These are phyloP conservation scores for Alethe castanea DNA, from an alignment of 2,113 vertebrate genomes.

Conservation along the genomic window DNA sequence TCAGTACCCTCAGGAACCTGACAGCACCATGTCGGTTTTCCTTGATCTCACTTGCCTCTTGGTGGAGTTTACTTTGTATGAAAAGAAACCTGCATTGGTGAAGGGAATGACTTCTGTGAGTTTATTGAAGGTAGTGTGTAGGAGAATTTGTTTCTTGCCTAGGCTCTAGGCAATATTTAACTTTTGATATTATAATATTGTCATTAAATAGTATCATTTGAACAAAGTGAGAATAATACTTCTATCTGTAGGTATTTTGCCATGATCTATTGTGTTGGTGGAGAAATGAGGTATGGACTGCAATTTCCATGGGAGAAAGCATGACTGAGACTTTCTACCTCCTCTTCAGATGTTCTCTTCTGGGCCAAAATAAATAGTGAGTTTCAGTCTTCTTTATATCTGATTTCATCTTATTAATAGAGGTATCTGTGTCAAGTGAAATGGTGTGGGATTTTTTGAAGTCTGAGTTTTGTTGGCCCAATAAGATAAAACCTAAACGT, in stretches of 20 bases:
- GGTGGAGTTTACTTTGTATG: neutral
- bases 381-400: neutral
- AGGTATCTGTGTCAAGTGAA: neutral
- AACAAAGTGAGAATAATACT: neutral
- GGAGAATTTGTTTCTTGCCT: neutral
- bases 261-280: accelerated
- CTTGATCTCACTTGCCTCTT: neutral
- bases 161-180: neutral
- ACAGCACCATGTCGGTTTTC: neutral
- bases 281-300: neutral
- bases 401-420: neutral
- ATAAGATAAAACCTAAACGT: neutral
- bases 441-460: neutral
- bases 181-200: neutral
- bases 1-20: neutral
- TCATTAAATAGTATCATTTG: neutral
- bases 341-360: neutral
- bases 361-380: neutral
- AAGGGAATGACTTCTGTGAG: neutral
- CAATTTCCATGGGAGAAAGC: neutral
- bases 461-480: neutral
- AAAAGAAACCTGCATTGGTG: neutral
- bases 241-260: neutral
- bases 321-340: neutral
- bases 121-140: neutral